Conservation (phyloP, 2,888 invertebrate species). For the Plagodis dolabraria region DNA sequence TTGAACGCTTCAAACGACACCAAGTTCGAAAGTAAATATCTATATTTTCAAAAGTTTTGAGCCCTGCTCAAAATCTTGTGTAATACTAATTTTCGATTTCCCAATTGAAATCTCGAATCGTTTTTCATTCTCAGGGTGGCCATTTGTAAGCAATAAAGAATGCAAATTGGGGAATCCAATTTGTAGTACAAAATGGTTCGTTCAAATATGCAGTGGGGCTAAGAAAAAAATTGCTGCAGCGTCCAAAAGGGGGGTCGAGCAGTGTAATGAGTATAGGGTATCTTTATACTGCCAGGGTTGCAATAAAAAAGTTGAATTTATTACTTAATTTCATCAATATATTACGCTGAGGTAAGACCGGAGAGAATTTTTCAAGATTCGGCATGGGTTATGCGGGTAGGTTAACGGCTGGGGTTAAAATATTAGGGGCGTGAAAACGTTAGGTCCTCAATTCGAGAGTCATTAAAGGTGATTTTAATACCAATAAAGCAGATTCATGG, state of each 20-base stretch:
- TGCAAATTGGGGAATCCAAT: conserved; percentile 65
- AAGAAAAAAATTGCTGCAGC: conserved; percentile 56
- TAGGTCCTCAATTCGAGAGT: conserved; percentile 1
- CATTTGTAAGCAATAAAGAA: conserved; percentile 63
- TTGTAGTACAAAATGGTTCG: conserved; percentile 56
- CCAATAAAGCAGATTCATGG: no score
- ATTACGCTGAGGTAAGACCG: conserved; percentile 35
- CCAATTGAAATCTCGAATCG: conserved; percentile 44
- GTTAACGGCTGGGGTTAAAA: conserved; percentile 29
- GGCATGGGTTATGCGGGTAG: conserved; percentile 25
- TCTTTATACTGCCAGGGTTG: conserved; percentile 47
- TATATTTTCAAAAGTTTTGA: background rate
- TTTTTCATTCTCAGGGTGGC: conserved; percentile 45
- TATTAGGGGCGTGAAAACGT: conserved; percentile 17
- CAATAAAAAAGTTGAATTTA: conserved; percentile 49
- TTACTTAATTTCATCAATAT: conserved; percentile 42
- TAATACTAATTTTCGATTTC: conserved; percentile 8
- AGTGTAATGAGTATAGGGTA: conserved; percentile 43
- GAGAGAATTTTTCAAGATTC: conserved; percentile 34
- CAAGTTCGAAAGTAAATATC: no score
- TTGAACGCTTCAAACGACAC: no score
- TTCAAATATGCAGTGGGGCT: conserved; percentile 61
- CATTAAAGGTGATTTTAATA: background rate
- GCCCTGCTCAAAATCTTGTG: background rate
- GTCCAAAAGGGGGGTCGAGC: conserved; percentile 43